Evolutionary conservation across 30 jellyfish, hydroid and myxozoan genomes (phyloP).

Genomic region (Cassiopea xamachana): DNA sequence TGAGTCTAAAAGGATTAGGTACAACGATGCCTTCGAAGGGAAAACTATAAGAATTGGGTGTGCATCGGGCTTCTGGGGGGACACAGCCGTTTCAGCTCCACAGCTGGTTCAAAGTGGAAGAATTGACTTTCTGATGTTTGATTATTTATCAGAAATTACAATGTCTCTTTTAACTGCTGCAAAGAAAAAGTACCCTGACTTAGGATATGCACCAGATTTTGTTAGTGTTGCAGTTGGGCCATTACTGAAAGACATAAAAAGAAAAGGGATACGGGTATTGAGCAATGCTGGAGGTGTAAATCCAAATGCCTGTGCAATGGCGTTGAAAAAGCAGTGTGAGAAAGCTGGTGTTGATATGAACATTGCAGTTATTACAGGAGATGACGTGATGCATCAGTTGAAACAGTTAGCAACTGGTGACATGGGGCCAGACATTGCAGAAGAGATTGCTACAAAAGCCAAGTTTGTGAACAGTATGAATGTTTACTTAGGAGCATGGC

Average conservation of each 20-base stretch:
- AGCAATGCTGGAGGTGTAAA: conserved; percentile 96
- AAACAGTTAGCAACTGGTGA: conserved; percentile 20
- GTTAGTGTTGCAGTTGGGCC: conserved; percentile 84
- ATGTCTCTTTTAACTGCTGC: conserved; percentile 89
- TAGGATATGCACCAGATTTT: conserved; percentile 92
- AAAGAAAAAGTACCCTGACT: conserved; percentile 73
- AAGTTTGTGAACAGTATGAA: conserved; percentile 84
- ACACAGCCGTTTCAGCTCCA: conserved; percentile 93
- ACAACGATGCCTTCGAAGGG: conserved; percentile 11
- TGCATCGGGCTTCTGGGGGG: conserved; percentile 99
- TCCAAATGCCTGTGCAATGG: conserved; percentile 88
- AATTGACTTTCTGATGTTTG: conserved; percentile 84
- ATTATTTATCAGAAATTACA: conserved; percentile 87
- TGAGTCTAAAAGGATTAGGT: neutral
- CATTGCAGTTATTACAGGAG: conserved; percentile 94
- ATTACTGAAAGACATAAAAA: conserved; percentile 70
- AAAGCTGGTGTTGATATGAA: conserved; percentile 79
- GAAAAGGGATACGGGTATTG: conserved; percentile 80
- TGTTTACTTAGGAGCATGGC: conserved; percentile 95
- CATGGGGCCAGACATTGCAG: conserved; percentile 55
- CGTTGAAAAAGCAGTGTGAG: conserved; percentile 72
- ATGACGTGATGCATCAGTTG: conserved; percentile 77
- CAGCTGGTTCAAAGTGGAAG: conserved; percentile 87
- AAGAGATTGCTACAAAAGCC: conserved; percentile 39
- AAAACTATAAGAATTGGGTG: conserved; percentile 82